Conservation (phyloP, 2,797 vertebrate genomes). For the Halcyon smyrnensis region DNA sequence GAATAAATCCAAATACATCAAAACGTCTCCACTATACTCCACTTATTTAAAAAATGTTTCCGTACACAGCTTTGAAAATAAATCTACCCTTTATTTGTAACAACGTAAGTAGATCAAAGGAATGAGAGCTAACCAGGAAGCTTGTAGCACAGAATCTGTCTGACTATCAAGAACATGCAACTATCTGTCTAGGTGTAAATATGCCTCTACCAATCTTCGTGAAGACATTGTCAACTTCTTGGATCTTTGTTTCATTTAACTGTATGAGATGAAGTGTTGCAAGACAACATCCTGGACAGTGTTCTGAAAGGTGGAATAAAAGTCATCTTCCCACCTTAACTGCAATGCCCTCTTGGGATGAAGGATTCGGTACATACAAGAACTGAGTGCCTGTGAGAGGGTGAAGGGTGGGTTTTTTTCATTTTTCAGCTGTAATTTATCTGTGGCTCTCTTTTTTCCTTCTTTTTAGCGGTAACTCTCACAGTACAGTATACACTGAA, state of each 20-base stretch:
- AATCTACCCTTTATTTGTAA: background rate
- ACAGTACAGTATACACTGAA: background rate
- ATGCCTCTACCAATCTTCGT: background rate
- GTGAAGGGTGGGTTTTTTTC: background rate
- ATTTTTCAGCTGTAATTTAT: background rate
- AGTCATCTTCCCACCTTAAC: background rate
- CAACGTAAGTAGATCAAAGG: background rate
- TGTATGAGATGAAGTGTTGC: background rate
- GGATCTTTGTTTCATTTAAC: background rate
- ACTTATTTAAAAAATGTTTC: background rate
- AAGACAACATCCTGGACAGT: background rate
- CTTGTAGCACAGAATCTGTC: background rate
- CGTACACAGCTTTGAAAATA: background rate
- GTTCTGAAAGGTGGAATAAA: background rate
- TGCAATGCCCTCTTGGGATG: background rate
- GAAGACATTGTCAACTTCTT: background rate
- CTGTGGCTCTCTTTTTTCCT: background rate
- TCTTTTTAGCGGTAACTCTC: background rate
- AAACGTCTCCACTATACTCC: constrained; percentile 24
- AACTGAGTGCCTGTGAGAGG: background rate
- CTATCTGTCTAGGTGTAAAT: background rate
- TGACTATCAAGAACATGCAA: background rate
- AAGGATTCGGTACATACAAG: background rate
- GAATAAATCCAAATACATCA: constrained; percentile 53
- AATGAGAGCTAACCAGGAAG: background rate